Conservation (phyloP, 1,140 invertebrate species). For the Camponotus pennsylvanicus region DNA sequence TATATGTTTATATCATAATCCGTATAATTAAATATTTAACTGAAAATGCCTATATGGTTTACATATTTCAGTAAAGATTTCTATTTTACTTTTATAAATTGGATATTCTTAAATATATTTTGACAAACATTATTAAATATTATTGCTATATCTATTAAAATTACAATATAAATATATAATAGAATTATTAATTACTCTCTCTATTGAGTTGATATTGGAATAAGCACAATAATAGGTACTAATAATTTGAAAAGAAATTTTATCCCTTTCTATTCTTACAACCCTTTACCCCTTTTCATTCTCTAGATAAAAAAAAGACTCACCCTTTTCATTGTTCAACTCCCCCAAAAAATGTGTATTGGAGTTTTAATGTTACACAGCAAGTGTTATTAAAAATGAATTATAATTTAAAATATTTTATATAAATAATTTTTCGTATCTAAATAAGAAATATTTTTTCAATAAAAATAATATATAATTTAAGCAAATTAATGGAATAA, state of each 20-base stretch:
- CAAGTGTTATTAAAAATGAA: conserved; percentile 5
- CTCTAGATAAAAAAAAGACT: conserved; percentile 17
- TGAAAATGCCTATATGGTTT: not conserved
- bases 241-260: conserved; percentile 8
- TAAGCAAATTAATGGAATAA: not conserved
- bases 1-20: not conserved
- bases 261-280: conserved; percentile 10
- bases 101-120: not conserved
- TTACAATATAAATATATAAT: conserved; percentile 2
- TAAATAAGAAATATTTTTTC: not conserved
- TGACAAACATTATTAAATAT: not conserved
- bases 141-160: not conserved
- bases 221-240: not conserved
- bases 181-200: conserved; percentile 12
- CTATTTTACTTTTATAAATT: not conserved
- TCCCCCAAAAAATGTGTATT: not conserved
- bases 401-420: not conserved
- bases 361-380: not conserved
- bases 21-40: conserved; percentile 17
- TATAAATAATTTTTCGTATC: conserved; percentile 24
- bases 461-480: no score
- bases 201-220: not conserved
- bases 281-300: conserved; percentile 5
- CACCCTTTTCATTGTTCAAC: conserved; percentile 62
- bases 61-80: not conserved